phyloP scores from a whole-genome alignment of 2,888 invertebrate species.

The Eristalis intricaria region DNA sequence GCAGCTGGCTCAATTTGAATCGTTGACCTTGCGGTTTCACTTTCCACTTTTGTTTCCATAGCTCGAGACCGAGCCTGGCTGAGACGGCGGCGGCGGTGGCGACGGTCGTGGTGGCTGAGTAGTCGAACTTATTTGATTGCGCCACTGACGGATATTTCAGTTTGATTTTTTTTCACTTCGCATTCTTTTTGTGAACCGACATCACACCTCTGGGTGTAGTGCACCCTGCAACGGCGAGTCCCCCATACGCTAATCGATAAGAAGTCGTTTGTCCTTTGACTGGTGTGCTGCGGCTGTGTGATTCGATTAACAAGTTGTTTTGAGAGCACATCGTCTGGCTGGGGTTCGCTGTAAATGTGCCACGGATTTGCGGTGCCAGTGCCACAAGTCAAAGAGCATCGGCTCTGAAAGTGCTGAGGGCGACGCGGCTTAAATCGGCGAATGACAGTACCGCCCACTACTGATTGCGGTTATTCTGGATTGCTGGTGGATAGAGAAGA shows the following conservation, averaged over 20 bases:
- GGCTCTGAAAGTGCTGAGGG: conserved; percentile 1
- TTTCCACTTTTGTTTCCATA: conserved; percentile 68
- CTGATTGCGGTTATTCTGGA: conserved; percentile 37
- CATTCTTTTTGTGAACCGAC: conserved; percentile 23
- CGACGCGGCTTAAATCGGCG: background rate
- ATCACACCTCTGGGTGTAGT: conserved; percentile 46
- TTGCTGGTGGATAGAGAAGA: conserved; percentile 11
- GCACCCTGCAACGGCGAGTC: conserved; percentile 3
- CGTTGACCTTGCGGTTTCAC: conserved; percentile 72
- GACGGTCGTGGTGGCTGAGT: conserved; percentile 7
- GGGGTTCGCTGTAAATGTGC: conserved; percentile 37
- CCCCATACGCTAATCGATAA: conserved; percentile 59
- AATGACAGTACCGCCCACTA: conserved; percentile 21
- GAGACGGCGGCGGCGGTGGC: background rate
- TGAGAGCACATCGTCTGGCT: conserved; percentile 35
- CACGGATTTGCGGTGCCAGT: conserved; percentile 40
- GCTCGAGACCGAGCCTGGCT: conserved; percentile 21
- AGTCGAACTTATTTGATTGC: conserved; percentile 71
- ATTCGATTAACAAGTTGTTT: conserved; percentile 66
- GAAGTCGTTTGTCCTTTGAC: conserved; percentile 64
- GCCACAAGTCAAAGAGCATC: conserved; percentile 41
- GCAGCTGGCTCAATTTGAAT: conserved; percentile 70
- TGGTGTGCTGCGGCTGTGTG: conserved; percentile 29
- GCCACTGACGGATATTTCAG: conserved; percentile 64
- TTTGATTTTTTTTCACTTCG: conserved; percentile 36